Base-by-base conservation (phyloP, 2,888 invertebrate species). In the Trypoxylon attenuatum region DNA sequence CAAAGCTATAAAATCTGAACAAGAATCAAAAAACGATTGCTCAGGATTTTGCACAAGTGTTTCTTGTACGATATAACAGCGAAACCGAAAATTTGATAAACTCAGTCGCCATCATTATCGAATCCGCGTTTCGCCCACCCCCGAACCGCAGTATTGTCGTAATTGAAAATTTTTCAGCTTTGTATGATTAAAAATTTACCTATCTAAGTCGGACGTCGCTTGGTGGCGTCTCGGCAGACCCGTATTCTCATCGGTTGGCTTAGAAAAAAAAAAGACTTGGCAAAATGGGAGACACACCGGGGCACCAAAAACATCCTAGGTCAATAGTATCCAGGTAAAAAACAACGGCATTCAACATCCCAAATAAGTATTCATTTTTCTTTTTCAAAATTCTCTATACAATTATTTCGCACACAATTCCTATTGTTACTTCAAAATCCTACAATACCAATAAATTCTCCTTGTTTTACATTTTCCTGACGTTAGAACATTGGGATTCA, bases 261-360 rank as follows among this genome's bases (percentile, higher is more conserved):
- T n/a, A 41, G 23, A 50, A 63, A 13, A 54, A 52, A 3, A 43
- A 42, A 50, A 59, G 43, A 53, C 50, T 73, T 72, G 76, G 65
- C 58, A 60, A 72, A 66, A 55, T 49, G 29, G 73, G 61, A 65
- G 62, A 61, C 65, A 76, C 67, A 71, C 51, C 42, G 49, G 65
- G 59, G 38, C 60, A 69, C 55, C 56, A 68, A 61, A 75, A 63
- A 76, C 54, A 69, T 51, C 56, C 63, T 69, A 61, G 21, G 25
- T 33, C 10, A 52, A 33, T 33, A 25, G 16, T 51, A 62, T 46
- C 55, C 51, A 13, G 25, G 27, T 23, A 42, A 43, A 60, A 59
- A 47, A 55, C 8, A 21, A 10, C 33, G 8, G 33, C 8, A 13
- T 13, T 6, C 33, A 0, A 6, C 33, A 33, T 10, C 10, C 33